Base-by-base conservation (phyloP, 2,888 invertebrate genomes). In the Anthoptus insignis region DNA sequence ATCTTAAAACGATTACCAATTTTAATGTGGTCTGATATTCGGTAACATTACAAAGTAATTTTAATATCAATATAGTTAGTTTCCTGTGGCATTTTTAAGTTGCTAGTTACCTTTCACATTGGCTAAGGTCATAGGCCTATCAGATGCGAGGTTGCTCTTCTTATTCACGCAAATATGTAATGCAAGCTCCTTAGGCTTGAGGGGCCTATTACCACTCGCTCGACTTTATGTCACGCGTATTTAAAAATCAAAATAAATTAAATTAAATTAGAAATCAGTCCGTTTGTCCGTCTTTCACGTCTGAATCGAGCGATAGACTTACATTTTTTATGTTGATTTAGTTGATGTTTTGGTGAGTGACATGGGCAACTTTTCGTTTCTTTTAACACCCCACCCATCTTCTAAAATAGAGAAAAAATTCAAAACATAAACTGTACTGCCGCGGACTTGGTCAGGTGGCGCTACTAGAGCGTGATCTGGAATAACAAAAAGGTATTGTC, bases 51-150 rank as follows among this genome's bases (percentile, higher is more conserved):
- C 19, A 42, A 42, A 42, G 42, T 42, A 29, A 52, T 16, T 14
- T n/a, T 32, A 8, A 19, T 32, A 29, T 32, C 19, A 52, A 29
- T 19, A 52, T 32, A 32, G 29, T 24, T 32, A 32, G 29, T 24
- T 50, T n/a, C 14, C 32, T 29, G 16, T 32, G 52, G 24, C 47
- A 47, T 47, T 24, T 47, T 47, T 47, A 47, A 11, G 5, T 21
- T 19, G 45, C 22, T 47, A 19, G 21, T 24, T 24, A n/a, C 47
- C 47, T 47, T 47, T 47, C 47, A 47, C 21, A n/a, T 45, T 24
- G 47, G 6, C 16, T 47, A 47, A 47, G 47, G 47, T 47, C 47
- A 47, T 47, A 47, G 47, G 47, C 47, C 47, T 47, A 47, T 47
- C 47, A 22, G 13, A 13, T 21, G 24, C 47, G 24, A 47, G 47